Conservation (phyloP, 2,797 vertebrate genomes). For the Lepilemur septentrionalis region DNA sequence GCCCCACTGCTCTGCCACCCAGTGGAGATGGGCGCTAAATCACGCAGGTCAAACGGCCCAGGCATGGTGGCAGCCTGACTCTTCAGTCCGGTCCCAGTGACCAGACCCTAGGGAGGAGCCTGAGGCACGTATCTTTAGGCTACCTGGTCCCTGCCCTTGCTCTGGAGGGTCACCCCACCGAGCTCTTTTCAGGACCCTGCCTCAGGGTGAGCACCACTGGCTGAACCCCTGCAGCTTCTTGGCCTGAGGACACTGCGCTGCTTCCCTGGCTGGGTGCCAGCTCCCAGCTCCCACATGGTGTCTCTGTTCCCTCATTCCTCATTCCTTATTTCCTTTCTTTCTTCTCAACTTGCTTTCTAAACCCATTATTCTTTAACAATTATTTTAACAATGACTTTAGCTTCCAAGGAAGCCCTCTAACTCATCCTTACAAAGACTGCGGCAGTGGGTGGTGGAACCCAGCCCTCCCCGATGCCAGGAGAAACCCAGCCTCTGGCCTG, state of each 20-base stretch:
- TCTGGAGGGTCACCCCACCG: not conserved
- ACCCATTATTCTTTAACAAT: not conserved
- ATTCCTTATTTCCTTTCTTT: not conserved
- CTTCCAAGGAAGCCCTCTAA: not conserved
- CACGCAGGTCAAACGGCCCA: not conserved
- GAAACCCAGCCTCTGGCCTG: not conserved
- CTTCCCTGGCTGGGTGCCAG: not conserved
- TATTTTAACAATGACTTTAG: not conserved
- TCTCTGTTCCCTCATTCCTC: not conserved
- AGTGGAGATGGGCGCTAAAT: not conserved
- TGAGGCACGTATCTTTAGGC: not conserved
- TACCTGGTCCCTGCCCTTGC: not conserved
- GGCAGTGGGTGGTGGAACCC: rapidly evolving
- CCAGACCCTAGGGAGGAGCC: not conserved
- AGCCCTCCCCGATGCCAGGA: not conserved
- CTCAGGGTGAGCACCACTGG: not conserved
- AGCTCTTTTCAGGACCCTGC: not conserved
- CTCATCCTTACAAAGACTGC: not conserved
- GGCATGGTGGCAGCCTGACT: not conserved
- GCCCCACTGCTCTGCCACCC: not conserved
- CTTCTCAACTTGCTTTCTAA: not conserved
- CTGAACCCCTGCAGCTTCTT: not conserved
- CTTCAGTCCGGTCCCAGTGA: too few species aligned
- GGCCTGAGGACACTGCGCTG: not conserved
- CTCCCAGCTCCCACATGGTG: not conserved